Evolutionary conservation across 35 echinoderm and acorn worm species (phyloP).

Genomic region (Chiridota heheva): DNA sequence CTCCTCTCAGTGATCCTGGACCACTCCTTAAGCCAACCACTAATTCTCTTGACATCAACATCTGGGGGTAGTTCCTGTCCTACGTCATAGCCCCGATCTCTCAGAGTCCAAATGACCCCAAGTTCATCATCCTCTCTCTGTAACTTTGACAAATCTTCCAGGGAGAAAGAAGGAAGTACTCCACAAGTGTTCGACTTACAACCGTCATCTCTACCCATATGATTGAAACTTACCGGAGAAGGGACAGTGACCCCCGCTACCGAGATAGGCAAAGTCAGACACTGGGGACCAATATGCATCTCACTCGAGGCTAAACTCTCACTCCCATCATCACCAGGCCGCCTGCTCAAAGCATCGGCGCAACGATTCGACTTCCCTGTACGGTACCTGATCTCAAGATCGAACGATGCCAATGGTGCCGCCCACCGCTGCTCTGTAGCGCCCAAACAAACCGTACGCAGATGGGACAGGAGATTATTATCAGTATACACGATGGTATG

Average conservation of each 20-base stretch:
- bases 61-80: neutral
- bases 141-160: neutral
- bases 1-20: neutral
- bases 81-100: neutral
- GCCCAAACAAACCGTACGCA: too few species aligned
- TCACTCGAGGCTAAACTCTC: too few species aligned
- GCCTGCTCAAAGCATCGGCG: conserved; percentile 37
- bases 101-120: conserved; percentile 15
- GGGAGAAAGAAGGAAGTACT: conserved; percentile 19
- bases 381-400: conserved; percentile 7
- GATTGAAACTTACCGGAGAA: too few species aligned
- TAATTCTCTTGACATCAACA: neutral
- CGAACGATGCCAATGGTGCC: conserved; percentile 4
- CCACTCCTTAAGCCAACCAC: conserved; percentile 46
- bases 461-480: too few species aligned
- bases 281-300: too few species aligned
- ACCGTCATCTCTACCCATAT: too few species aligned
- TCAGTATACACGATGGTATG: too few species aligned
- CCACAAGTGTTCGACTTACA: too few species aligned
- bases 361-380: conserved; percentile 14
- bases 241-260: too few species aligned
- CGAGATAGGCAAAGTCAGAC: too few species aligned
- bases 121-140: neutral
- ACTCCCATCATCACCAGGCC: neutral
- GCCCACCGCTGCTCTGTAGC: too few species aligned